Base-by-base conservation (phyloP, 2,888 invertebrate genomes). In the Cryptocheilus praepositus region DNA sequence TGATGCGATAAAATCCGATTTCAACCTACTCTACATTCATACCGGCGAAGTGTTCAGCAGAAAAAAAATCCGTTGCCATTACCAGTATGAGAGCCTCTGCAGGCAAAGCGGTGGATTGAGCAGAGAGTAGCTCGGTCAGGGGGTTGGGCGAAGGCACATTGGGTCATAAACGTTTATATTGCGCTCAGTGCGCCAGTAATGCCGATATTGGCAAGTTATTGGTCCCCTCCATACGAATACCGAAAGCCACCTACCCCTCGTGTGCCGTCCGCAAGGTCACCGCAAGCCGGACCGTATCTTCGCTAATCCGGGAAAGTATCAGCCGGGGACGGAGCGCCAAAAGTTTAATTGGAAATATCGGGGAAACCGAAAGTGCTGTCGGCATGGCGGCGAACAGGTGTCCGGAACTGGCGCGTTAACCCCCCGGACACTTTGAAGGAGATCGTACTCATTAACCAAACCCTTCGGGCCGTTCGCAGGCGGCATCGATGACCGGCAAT, bases 141-240 rank as follows among this genome's bases (percentile, higher is more conserved):
- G 83, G 79, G 69, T 78, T 59, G 77, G 74, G 75, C 67, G 81
- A 80, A 79, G 80, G 80, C 79, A 82, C 84, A 84, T 82, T 84
- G 84, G 85, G 81, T 84, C 86, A 87, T 88, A 88, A 88, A 88
- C 87, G 87, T 84, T 88, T 86, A 88, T 88, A 88, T 87, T 86
- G 86, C 85, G 83, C 81, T 85, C 84, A 82, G 85, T 86, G 80
- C 81, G 82, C 83, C 80, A 80, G 85, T 84, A 82, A 86, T 86
- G 81, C 80, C 86, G 87, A 87, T 88, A 88, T 88, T 88, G 88
- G 87, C 86, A 84, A 88, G 86, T 87, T 88, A 88, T 87, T 86
- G 86, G 83, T 79, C 77, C 80, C 73, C 80, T 75, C 60, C 73
- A 74, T 11, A 36, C 69, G 69, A 64, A 67, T 62, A 46, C 61